phyloP scores from a whole-genome alignment of 2,113 vertebrate genomes.

The Vidua chalybeata region DNA sequence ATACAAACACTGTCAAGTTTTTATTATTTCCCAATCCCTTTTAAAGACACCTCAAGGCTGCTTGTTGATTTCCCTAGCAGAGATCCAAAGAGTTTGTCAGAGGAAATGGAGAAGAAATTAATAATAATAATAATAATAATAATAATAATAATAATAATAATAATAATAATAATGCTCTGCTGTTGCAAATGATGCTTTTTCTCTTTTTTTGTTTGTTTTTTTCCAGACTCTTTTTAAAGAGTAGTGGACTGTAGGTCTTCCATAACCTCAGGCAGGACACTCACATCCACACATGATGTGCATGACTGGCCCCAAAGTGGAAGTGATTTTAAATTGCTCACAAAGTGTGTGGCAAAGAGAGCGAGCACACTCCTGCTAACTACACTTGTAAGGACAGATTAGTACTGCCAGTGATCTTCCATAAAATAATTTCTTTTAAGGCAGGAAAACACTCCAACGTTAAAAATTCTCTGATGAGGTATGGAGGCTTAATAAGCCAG shows the following conservation, averaged over 20 bases:
- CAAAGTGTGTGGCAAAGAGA: not conserved
- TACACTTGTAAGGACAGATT: not conserved
- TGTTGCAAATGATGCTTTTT: not conserved
- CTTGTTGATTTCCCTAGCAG: not conserved
- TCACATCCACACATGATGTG: not conserved
- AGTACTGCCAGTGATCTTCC: not conserved
- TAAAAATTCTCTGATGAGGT: not conserved
- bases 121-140: no score
- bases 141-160: no score
- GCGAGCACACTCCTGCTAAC: not conserved
- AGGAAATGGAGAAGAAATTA: not conserved
- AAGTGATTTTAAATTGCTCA: constrained; percentile 38
- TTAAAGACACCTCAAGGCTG: not conserved
- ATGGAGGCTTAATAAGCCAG: not conserved
- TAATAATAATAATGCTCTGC: not conserved
- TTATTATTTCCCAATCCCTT: not conserved
- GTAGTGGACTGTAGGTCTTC: constrained; percentile 11
- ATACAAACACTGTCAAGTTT: not conserved
- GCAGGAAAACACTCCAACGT: not conserved
- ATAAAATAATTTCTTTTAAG: not conserved
- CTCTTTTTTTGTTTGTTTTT: not conserved
- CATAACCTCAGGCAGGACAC: not conserved
- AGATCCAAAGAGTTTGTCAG: not conserved
- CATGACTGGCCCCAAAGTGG: not conserved
- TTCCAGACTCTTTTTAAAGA: not conserved